phyloP scores from a whole-genome alignment of 2,797 vertebrate genomes.

The Megaceryle alcyon region DNA sequence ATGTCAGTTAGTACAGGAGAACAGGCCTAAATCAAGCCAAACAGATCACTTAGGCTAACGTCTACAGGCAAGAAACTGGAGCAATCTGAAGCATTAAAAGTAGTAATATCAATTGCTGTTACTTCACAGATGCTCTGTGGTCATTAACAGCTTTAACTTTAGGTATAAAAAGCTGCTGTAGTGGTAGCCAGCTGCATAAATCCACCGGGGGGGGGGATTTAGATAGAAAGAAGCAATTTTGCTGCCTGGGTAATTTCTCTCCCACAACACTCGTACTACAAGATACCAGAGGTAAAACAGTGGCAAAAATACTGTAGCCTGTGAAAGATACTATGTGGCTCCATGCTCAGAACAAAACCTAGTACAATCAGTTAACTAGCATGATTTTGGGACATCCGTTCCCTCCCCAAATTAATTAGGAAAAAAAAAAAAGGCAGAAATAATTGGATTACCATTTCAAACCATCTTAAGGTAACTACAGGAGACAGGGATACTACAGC shows the following conservation, averaged over 20 bases:
- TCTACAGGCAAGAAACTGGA: not conserved
- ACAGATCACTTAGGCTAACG: not conserved
- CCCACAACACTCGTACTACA: not conserved
- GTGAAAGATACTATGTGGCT: accelerated
- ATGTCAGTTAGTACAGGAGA: not conserved
- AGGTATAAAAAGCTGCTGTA: not conserved
- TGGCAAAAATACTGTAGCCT: not conserved
- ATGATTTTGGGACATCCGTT: not conserved
- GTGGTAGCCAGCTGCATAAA: not conserved
- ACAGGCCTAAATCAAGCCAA: not conserved
- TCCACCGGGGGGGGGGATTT: not conserved
- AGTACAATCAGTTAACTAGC: not conserved
- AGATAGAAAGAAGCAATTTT: not conserved
- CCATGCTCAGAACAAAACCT: not conserved
- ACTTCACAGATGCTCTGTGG: too few relatives aligned
- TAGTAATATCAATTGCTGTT: not conserved
- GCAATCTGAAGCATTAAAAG: not conserved
- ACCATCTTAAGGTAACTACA: not conserved
- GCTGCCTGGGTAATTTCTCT: not conserved
- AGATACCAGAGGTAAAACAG: not conserved
- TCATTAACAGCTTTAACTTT: not conserved
- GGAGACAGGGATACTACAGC: not conserved
- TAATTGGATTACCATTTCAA: not conserved
- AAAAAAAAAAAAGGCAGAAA: not conserved
- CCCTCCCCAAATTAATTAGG: too few relatives aligned